Conservation (phyloP, 2,797 vertebrate species). For the Helarctos malayanus region DNA sequence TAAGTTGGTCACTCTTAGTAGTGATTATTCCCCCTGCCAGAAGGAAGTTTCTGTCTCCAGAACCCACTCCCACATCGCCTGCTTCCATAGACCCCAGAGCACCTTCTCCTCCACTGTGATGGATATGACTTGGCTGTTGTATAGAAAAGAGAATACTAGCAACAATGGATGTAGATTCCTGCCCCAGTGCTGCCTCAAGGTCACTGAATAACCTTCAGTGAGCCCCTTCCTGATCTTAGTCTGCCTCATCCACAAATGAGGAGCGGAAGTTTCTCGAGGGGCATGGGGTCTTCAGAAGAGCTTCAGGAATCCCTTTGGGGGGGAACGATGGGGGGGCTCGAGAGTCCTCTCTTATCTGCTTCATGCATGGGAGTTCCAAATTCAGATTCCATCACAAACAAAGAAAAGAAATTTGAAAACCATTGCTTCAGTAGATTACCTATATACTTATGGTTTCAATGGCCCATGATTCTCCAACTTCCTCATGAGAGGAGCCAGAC, state of each 20-base stretch:
- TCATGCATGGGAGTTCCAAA: neutral
- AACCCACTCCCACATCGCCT: neutral
- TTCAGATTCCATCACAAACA: neutral
- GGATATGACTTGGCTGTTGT: neutral
- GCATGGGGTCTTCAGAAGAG: neutral
- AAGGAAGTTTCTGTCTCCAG: neutral
- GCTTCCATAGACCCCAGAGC: neutral
- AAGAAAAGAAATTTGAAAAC: constrained; percentile 19
- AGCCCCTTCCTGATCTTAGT: neutral
- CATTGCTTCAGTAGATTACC: neutral
- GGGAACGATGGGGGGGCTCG: neutral
- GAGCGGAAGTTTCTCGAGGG: neutral
- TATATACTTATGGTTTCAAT: neutral
- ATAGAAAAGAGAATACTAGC: neutral
- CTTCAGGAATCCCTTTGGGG: neutral
- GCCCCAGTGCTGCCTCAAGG: neutral
- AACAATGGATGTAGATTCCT: neutral
- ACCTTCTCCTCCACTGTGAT: neutral
- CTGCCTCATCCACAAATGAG: neutral
- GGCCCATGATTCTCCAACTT: neutral
- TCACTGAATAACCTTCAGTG: neutral
- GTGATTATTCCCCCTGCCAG: neutral
- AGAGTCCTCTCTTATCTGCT: neutral
- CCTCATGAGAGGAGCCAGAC: neutral
- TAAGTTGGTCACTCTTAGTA: neutral